Conservation (phyloP, 2,113 vertebrate species). For the Eulemur rufifrons region DNA sequence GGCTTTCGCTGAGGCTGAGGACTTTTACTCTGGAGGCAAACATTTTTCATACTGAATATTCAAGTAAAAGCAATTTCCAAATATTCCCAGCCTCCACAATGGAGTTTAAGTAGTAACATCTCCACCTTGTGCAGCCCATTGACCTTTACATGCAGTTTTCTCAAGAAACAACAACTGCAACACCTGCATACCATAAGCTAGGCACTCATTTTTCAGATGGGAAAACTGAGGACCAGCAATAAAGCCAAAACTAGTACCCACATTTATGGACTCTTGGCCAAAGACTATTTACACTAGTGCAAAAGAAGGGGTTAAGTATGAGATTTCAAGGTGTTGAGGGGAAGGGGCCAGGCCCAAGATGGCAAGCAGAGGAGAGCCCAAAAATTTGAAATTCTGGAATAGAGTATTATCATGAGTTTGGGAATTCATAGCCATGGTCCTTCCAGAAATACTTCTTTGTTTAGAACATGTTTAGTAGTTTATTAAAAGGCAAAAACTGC, state of each 20-base stretch:
- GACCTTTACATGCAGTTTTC: neutral
- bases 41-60: conserved; percentile 13
- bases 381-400: neutral
- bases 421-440: neutral
- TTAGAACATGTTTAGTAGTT: neutral
- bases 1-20: neutral
- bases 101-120: neutral
- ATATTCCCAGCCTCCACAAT: neutral
- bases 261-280: neutral
- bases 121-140: neutral
- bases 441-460: neutral
- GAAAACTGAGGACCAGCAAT: neutral
- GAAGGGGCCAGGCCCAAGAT: neutral
- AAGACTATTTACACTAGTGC: neutral
- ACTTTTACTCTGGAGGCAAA: conserved; percentile 1
- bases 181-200: neutral
- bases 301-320: neutral
- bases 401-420: neutral
- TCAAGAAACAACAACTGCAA: neutral
- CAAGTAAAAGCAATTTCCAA: conserved; percentile 23
- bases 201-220: neutral
- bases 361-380: neutral
- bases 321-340: neutral
- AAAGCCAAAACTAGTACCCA: neutral
- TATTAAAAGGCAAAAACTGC: neutral